A percentile compares a stretch with the other conserved stretches of the same genome.
Conservation (phyloP, 2,113 vertebrate species). For the Oostethus manadensis region DNA sequence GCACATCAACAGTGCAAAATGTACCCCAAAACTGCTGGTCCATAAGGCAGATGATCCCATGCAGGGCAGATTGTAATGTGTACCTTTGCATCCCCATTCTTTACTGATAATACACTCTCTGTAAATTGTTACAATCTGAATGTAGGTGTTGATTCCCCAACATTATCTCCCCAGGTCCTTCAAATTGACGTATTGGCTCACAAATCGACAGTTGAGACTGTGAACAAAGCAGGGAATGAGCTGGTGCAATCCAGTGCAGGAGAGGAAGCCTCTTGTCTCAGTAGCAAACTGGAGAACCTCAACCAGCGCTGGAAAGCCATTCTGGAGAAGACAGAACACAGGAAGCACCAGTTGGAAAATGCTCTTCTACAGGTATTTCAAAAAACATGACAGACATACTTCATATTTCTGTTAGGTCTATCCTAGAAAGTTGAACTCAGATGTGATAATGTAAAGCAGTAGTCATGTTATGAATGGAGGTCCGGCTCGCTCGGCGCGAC, state of each 20-base stretch:
- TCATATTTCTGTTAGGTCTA: background rate
- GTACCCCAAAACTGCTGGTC: no score
- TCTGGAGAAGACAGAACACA: constrained; percentile 84
- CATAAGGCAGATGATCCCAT: no score
- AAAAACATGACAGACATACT: background rate
- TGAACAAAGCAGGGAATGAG: constrained; percentile 90
- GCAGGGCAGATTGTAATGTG: no score
- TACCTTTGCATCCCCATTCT: no score
- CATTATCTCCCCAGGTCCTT: constrained; percentile 76
- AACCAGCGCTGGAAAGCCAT: constrained; percentile 88
- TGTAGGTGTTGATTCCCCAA: background rate
- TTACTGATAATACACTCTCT: background rate
- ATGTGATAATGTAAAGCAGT: background rate
- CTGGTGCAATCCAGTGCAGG: constrained; percentile 87
- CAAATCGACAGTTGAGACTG: constrained; percentile 87
- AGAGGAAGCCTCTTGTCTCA: constrained; percentile 89
- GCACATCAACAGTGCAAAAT: no score
- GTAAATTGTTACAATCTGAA: background rate
- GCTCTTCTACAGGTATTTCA: constrained; percentile 85
- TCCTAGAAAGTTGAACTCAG: background rate
- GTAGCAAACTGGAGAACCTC: constrained; percentile 85
- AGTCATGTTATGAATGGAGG: no score
- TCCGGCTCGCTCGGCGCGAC: no score
- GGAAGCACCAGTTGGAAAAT: constrained; percentile 85
- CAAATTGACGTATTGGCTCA: constrained; percentile 95